These are phyloP conservation scores for Plagodis dolabraria DNA, from an alignment of 2,888 invertebrate genomes.

Conservation along the genomic window DNA sequence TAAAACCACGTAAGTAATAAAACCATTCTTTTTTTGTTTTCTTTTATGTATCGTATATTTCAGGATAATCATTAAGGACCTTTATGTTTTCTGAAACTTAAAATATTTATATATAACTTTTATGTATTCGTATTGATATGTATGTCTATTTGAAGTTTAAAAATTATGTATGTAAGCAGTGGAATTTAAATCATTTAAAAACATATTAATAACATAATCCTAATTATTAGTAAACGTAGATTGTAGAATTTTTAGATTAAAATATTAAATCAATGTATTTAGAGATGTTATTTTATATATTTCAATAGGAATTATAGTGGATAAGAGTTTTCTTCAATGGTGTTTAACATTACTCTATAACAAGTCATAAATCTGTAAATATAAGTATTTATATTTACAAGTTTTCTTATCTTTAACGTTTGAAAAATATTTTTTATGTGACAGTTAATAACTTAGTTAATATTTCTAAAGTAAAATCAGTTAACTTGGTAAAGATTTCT, in stretches of 20 bases:
- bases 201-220: too few species aligned
- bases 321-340: slow-evolving; percentile 41
- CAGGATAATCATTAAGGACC: background rate
- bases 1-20: too few species aligned
- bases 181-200: background rate
- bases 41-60: background rate
- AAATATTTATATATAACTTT: background rate
- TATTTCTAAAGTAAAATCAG: too few species aligned
- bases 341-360: slow-evolving; percentile 35
- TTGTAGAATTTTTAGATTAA: slow-evolving; percentile 2
- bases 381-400: background rate
- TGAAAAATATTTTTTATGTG: too few species aligned
- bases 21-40: too few species aligned
- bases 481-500: too few species aligned
- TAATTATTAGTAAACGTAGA: slow-evolving; percentile 5
- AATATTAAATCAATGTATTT: background rate
- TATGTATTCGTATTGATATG: background rate
- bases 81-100: background rate
- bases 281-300: background rate
- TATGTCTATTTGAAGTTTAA: background rate
- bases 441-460: too few species aligned
- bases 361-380: background rate
- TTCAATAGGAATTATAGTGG: slow-evolving; percentile 39
- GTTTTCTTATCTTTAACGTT: background rate
- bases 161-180: background rate